Conservation (phyloP, 2,888 invertebrate species). For the Chrysodeixis includens region DNA sequence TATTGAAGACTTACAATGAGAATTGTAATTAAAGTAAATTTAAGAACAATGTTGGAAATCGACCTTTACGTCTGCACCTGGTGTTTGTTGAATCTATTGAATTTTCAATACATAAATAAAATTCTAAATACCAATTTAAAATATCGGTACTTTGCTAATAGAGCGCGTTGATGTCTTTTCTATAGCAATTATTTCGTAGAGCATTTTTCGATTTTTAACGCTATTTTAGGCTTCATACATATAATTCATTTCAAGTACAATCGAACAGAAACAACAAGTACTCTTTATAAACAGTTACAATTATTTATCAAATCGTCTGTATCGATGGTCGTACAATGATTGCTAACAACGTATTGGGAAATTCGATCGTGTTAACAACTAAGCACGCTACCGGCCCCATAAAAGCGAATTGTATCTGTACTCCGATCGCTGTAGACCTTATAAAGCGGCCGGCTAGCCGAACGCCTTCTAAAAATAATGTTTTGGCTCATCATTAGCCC, state of each 20-base stretch:
- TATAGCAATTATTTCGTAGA: constrained; percentile 11
- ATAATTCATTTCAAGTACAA: not conserved
- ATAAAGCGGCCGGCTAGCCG: constrained; percentile 69
- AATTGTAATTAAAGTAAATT: too few relatives aligned
- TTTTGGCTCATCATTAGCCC: constrained; percentile 86
- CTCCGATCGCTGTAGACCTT: constrained; percentile 72
- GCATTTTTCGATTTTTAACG: not conserved
- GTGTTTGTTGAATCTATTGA: not conserved
- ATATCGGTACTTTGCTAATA: not conserved
- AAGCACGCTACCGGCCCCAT: constrained; percentile 79
- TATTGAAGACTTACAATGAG: not conserved
- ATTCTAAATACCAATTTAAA: not conserved
- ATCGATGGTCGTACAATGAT: constrained; percentile 51
- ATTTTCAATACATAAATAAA: not conserved
- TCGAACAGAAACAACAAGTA: constrained; percentile 7
- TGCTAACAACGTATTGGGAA: constrained; percentile 55
- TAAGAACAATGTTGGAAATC: not conserved
- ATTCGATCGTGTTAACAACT: constrained; percentile 61
- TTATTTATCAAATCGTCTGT: constrained; percentile 33
- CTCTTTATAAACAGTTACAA: constrained; percentile 32
- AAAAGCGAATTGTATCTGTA: constrained; percentile 77
- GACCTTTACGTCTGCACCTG: not conserved
- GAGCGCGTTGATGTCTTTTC: constrained; percentile 63
- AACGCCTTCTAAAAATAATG: constrained; percentile 84
- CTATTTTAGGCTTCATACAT: not conserved